These are phyloP conservation scores for Sitta carolinensis DNA, from an alignment of 2,797 vertebrate genomes.

Conservation along the genomic window DNA sequence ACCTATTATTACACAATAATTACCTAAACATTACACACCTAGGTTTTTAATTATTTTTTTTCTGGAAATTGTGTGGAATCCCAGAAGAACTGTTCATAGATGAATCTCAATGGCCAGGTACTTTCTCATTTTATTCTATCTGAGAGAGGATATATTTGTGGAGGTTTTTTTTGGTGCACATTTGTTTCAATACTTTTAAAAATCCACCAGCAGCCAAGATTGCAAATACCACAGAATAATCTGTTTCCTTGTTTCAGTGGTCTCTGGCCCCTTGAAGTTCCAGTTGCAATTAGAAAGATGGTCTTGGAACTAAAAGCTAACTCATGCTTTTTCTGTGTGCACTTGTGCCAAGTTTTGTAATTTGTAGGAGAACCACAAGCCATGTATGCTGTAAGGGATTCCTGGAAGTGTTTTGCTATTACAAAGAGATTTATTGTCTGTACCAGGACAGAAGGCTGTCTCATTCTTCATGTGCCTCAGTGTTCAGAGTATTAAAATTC, in stretches of 20 bases:
- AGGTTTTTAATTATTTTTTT: background rate
- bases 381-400: background rate
- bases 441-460: background rate
- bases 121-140: background rate
- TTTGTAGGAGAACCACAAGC: background rate
- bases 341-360: background rate
- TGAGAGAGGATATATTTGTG: background rate
- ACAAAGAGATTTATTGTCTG: background rate
- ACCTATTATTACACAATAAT: no score
- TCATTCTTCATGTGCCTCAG: background rate
- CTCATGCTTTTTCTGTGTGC: background rate
- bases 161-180: accelerated
- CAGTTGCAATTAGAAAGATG: background rate
- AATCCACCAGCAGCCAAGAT: background rate
- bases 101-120: background rate
- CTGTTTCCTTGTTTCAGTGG: background rate
- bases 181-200: background rate
- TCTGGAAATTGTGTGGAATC: background rate
- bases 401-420: background rate
- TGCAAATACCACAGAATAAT: background rate
- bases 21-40: background rate
- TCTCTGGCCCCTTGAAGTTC: background rate
- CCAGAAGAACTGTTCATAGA: background rate
- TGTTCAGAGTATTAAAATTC: background rate
- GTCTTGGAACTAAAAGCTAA: background rate